Evolutionary conservation across 2,113 vertebrate species (phyloP).

Genomic region (Semicossyphus pulcher): DNA sequence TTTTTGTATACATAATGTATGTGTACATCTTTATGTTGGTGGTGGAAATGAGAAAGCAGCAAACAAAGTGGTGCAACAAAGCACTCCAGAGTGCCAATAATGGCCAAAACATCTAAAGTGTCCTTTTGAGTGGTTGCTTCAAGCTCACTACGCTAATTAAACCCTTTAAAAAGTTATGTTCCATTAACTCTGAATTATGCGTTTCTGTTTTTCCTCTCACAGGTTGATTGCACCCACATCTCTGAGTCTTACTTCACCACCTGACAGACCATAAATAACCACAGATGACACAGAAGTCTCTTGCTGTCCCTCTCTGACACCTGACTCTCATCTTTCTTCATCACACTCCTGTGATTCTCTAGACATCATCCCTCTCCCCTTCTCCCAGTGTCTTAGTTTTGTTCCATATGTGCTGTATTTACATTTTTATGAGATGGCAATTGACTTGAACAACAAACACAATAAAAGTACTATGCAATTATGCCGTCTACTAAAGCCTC

Average conservation of each 20-base stretch:
- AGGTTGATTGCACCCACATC: neutral
- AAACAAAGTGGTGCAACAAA: too few species aligned
- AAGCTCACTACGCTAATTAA: too few species aligned
- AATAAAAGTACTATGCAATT: constrained; percentile 61
- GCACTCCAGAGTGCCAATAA: too few species aligned
- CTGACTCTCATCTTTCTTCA: neutral
- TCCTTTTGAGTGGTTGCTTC: too few species aligned
- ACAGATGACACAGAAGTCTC: neutral
- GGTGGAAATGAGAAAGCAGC: too few species aligned
- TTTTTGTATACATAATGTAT: too few species aligned
- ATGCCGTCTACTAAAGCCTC: constrained; percentile 39
- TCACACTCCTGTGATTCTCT: constrained; percentile 1
- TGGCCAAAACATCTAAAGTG: too few species aligned
- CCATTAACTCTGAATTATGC: neutral
- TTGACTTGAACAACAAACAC: constrained; percentile 66
- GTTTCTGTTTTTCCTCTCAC: neutral
- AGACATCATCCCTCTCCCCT: neutral
- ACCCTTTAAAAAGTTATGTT: too few species aligned
- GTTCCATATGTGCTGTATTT: constrained; percentile 55
- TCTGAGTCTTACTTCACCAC: neutral
- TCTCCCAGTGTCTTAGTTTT: constrained; percentile 4
- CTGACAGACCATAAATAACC: neutral
- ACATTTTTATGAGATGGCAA: constrained; percentile 67
- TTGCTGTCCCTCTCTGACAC: neutral
- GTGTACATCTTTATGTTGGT: too few species aligned